These are phyloP conservation scores for Microvelia longipes DNA, from an alignment of 1,140 invertebrate genomes.

Conservation along the genomic window DNA sequence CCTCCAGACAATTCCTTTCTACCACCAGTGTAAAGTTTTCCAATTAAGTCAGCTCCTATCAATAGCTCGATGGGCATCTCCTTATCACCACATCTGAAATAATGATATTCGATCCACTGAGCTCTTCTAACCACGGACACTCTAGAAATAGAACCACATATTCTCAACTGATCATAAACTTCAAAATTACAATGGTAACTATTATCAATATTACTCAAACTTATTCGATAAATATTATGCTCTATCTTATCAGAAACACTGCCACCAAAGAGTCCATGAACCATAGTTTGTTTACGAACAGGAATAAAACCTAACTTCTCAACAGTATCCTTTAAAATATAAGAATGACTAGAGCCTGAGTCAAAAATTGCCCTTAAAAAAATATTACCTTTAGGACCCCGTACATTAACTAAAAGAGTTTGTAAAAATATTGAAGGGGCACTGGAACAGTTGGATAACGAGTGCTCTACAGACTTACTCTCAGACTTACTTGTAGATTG, in stretches of 20 bases:
- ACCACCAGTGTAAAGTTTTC: constrained; percentile 1
- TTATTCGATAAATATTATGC: no score
- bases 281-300: background rate
- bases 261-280: background rate
- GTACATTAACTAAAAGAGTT: background rate
- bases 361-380: background rate
- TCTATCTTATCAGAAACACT: no score
- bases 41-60: constrained; percentile 4
- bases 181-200: no score
- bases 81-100: background rate
- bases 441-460: background rate
- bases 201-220: no score
- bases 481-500: no score
- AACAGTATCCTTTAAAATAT: background rate
- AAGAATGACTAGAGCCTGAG: background rate
- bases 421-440: background rate
- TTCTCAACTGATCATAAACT: no score
- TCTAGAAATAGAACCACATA: no score
- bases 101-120: background rate
- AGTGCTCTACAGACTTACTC: background rate
- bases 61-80: constrained; percentile 2
- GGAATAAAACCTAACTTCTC: background rate
- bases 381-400: background rate
- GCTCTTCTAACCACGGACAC: constrained; percentile 1
- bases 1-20: constrained; percentile 1